Evolutionary conservation across 2,888 invertebrate genomes (phyloP), one percentile per base, ranked within the genome.

Genomic region (Calephelis perditalis): DNA sequence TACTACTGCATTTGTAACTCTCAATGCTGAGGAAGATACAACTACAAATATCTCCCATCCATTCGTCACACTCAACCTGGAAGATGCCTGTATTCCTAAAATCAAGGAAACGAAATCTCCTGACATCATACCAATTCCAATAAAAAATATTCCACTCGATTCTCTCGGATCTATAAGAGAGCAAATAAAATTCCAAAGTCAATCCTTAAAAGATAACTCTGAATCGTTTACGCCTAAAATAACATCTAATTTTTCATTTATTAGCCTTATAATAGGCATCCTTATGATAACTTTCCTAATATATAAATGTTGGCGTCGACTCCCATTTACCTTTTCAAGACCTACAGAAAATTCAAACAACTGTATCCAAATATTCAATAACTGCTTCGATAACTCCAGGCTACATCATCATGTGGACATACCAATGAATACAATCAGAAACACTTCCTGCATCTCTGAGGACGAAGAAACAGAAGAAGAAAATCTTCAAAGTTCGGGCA

Each of bases 1-100:
- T 1, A 56, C 68, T 45, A 71, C 70, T 2, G 65, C 65, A 7
- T 67, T 65, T 54, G 66, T 64, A 37, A 69, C 70, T 3, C 59
- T 71, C 1, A 57, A 67, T 61, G 70, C 69, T 26, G 56, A 58
- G 8, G 55, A 67, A 49, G 40, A 52, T 1, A 49, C 47, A 2
- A 60, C 62, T 60, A 60, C 65, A 47, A 73, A 70, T 35, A 54
- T 67, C 3, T 69, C 65, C 1, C 59, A 56, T 36, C 68, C 70
- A 5, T 63, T 66, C 3, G 62, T 69, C 26, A 57, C 63, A 8
- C 65, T 66, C 1, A 68, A 68, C 56, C 67, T 68, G 11, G 60
- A 63, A 59, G 65, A 55, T 2, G 64, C 65, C 9, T 69, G 67
- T 47, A 66, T 68, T 12, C 40, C 56, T n/a, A 45, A 52, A 10